A percentile compares a stretch with the other conserved stretches of the same genome.
Conservation (phyloP, 2,888 invertebrate genomes). For the Pristionchus fissidentatus region DNA sequence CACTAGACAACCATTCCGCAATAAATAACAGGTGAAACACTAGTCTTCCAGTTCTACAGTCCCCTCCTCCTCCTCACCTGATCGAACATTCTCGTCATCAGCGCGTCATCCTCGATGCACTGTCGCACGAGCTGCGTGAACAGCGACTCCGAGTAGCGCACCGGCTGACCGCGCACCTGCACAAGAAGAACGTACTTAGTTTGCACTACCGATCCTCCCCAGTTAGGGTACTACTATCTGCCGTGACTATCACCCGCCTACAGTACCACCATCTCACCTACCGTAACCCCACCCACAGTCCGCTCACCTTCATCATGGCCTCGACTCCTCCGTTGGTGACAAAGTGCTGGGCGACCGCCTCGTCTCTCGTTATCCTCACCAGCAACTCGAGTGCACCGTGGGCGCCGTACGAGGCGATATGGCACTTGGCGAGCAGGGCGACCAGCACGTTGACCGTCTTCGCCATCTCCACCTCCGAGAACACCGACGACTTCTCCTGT, state of each 20-base stretch:
- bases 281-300: neutral
- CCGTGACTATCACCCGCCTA: neutral
- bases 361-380: conserved; percentile 59
- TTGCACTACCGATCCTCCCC: neutral
- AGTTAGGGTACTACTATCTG: neutral
- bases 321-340: conserved; percentile 52
- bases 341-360: conserved; percentile 59
- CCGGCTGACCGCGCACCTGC: conserved; percentile 53
- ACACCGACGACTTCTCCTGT: conserved; percentile 45
- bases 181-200: neutral
- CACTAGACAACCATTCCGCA: too few species aligned
- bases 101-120: conserved; percentile 64
- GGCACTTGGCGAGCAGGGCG: conserved; percentile 48
- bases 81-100: conserved; percentile 49
- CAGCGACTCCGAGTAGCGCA: conserved; percentile 54
- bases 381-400: conserved; percentile 65
- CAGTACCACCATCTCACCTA: neutral
- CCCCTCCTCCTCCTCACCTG: conserved; percentile 48
- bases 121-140: conserved; percentile 65
- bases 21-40: too few species aligned
- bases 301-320: conserved; percentile 37
- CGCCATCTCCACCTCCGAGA: conserved; percentile 39
- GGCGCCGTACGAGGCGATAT: conserved; percentile 50
- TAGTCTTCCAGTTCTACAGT: too few species aligned
- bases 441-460: conserved; percentile 46